phyloP scores from a whole-genome alignment of 2,888 invertebrate species.

The Catocala sponsa region DNA sequence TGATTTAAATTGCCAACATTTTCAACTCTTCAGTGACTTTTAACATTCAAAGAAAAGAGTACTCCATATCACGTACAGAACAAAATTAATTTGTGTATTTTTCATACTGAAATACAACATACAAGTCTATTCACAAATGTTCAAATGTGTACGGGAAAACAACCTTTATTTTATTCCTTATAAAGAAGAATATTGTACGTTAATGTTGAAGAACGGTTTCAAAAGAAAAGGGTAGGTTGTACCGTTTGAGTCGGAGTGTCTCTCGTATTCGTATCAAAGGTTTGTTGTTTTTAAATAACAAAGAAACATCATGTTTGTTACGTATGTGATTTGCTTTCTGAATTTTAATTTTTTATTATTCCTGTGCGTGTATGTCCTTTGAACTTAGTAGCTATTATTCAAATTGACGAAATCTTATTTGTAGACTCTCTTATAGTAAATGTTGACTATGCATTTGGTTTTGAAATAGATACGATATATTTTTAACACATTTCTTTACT shows the following conservation, averaged over 20 bases:
- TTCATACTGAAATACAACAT: conserved; percentile 27
- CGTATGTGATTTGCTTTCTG: conserved; percentile 50
- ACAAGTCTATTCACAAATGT: neutral
- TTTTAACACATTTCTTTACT: no score
- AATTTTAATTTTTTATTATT: conserved; percentile 51
- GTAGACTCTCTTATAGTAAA: no score
- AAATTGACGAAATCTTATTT: conserved; percentile 1
- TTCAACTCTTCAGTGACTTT: conserved; percentile 6
- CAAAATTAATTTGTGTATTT: conserved; percentile 51
- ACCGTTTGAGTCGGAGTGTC: conserved; percentile 39
- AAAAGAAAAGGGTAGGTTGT: conserved; percentile 17
- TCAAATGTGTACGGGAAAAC: neutral
- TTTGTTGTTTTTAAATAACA: conserved; percentile 59
- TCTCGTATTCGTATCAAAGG: conserved; percentile 54
- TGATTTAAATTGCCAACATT: neutral
- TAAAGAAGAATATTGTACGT: conserved; percentile 9
- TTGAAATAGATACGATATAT: no score
- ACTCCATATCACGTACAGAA: conserved; percentile 17
- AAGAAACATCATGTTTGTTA: conserved; percentile 53
- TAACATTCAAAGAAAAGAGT: conserved; percentile 11
- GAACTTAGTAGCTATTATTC: conserved; percentile 31
- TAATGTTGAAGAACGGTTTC: neutral
- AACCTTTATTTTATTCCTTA: fast-evolving
- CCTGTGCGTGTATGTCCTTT: conserved; percentile 39
- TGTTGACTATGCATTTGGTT: no score